These are phyloP conservation scores for Bostrychus sinensis DNA, from an alignment of 2,113 vertebrate genomes.

Conservation along the genomic window DNA sequence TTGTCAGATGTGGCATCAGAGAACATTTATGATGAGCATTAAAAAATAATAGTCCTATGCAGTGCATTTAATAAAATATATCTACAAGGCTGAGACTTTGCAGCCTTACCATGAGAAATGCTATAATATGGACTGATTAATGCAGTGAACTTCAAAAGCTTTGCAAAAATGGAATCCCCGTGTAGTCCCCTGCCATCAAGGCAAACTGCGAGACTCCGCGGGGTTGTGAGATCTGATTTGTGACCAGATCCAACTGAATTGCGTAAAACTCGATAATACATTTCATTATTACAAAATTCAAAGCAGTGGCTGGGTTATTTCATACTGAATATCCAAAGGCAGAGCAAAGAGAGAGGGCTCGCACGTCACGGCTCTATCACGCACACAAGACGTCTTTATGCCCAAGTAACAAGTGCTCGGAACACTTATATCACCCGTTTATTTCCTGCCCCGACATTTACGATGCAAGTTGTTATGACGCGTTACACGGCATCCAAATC, in stretches of 20 bases:
- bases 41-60: not conserved
- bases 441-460: slow-evolving; percentile 15
- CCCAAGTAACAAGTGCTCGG: slow-evolving; percentile 73
- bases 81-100: not conserved
- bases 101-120: slow-evolving; percentile 2
- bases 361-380: slow-evolving; percentile 57
- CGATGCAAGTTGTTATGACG: not conserved
- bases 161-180: slow-evolving; percentile 30
- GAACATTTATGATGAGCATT: slow-evolving; percentile 4
- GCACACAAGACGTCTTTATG: slow-evolving; percentile 53
- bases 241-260: slow-evolving; percentile 11
- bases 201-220: not conserved
- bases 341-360: slow-evolving; percentile 18
- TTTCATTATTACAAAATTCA: not conserved
- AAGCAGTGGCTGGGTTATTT: slow-evolving; percentile 20
- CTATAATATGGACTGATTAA: not conserved
- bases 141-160: slow-evolving; percentile 13
- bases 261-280: not conserved
- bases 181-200: not conserved
- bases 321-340: not conserved
- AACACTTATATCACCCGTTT: slow-evolving; percentile 32
- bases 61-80: not conserved
- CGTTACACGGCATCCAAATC: slow-evolving; percentile 14
- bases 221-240: not conserved
- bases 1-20: not conserved